phyloP scores from a whole-genome alignment of 53 echinoderm and acorn worm species.

The Paracentrotus lividus region DNA sequence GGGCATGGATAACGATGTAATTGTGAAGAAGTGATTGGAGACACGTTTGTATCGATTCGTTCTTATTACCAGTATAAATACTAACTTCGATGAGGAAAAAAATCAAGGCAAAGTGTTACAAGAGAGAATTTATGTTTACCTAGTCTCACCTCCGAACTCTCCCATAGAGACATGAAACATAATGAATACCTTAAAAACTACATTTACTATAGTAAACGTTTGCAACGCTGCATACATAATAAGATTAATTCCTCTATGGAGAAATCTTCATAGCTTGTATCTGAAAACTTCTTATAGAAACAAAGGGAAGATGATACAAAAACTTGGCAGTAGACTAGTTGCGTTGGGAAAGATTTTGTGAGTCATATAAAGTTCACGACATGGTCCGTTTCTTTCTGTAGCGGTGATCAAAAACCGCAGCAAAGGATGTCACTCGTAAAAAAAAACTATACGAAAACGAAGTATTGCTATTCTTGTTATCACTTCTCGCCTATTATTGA shows the following conservation, averaged over 20 bases:
- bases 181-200: too few relatives aligned
- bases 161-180: neutral
- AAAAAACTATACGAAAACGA: neutral
- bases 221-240: too few relatives aligned
- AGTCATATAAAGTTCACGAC: constrained; percentile 43
- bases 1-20: neutral
- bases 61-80: neutral
- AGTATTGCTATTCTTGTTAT: neutral
- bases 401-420: constrained; percentile 14
- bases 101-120: constrained; percentile 16
- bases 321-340: neutral
- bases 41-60: neutral
- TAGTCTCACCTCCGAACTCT: neutral
- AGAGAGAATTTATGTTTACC: constrained; percentile 7
- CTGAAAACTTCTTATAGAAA: neutral
- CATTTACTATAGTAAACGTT: too few relatives aligned
- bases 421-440: constrained; percentile 40
- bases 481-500: constrained; percentile 16
- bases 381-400: neutral
- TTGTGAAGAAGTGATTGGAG: neutral
- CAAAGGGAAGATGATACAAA: neutral
- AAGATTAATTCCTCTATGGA: neutral
- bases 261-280: neutral
- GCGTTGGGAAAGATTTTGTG: neutral
- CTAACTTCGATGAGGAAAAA: neutral